Percentiles rank a stretch among this genome's conserved stretches.
phyloP scores from a whole-genome alignment of 2,888 invertebrate genomes.

The Nudaria mundana region DNA sequence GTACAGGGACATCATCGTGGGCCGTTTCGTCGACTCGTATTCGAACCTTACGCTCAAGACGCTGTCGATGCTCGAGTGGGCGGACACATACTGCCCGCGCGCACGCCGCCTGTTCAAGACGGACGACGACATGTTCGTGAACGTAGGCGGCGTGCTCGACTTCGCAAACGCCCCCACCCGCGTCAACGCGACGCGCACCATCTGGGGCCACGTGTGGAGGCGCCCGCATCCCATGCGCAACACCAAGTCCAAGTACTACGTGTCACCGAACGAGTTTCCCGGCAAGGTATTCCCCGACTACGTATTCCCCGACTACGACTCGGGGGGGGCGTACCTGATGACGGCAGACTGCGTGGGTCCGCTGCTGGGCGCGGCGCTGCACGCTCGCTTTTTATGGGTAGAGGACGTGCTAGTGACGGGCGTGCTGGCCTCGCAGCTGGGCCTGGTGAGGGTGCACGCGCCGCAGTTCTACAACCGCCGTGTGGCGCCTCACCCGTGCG shows the following conservation, averaged over 20 bases:
- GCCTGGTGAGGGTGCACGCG: slow-evolving; percentile 83
- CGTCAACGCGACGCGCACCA: slow-evolving; percentile 83
- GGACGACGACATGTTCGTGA: slow-evolving; percentile 95
- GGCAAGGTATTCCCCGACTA: slow-evolving; percentile 91
- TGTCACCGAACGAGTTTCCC: slow-evolving; percentile 88
- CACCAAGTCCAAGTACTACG: slow-evolving; percentile 93
- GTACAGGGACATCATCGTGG: slow-evolving; percentile 89
- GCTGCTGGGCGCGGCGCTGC: slow-evolving; percentile 85
- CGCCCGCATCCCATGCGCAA: slow-evolving; percentile 93
- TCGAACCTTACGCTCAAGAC: slow-evolving; percentile 92
- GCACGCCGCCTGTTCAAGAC: slow-evolving; percentile 90
- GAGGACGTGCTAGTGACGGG: slow-evolving; percentile 97
- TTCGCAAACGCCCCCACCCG: slow-evolving; percentile 83
- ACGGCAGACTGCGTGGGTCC: slow-evolving; percentile 87
- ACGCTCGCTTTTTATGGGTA: slow-evolving; percentile 86
- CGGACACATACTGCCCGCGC: slow-evolving; percentile 87
- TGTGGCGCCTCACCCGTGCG: slow-evolving; percentile 89
- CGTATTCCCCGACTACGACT: no score
- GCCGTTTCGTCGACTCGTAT: slow-evolving; percentile 87
- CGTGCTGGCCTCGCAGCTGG: slow-evolving; percentile 89
- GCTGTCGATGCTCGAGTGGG: slow-evolving; percentile 91
- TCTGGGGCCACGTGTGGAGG: slow-evolving; percentile 90
- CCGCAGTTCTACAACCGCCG: slow-evolving; percentile 90
- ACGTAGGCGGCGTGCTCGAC: slow-evolving; percentile 85
- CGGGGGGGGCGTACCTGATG: slow-evolving; percentile 94